Conservation (phyloP, 2,888 invertebrate species). For the Smittia aterrima region DNA sequence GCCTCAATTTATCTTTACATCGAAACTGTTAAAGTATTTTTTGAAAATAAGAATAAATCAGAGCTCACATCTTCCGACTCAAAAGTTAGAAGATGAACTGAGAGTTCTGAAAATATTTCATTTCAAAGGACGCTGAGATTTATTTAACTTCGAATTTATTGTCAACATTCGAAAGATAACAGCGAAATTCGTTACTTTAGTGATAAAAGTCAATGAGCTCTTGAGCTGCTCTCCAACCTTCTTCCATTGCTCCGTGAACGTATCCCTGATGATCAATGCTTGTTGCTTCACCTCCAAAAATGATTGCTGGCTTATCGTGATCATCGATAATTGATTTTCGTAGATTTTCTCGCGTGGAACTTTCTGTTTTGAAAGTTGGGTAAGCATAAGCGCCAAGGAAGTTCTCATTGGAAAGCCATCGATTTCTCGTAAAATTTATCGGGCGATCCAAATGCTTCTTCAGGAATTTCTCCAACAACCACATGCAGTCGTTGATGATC, state of each 20-base stretch:
- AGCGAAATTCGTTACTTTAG: not conserved
- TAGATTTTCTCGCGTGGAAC: conserved; percentile 47
- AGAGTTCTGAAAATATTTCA: too few relatives aligned
- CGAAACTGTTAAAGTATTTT: too few relatives aligned
- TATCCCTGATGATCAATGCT: conserved; percentile 62
- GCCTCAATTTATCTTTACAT: too few relatives aligned
- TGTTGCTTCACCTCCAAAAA: conserved; percentile 59
- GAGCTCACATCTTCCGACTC: too few relatives aligned
- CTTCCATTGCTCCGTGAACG: conserved; percentile 65
- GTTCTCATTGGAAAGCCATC: conserved; percentile 60
- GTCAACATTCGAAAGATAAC: too few relatives aligned
- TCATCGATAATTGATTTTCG: conserved; percentile 52
- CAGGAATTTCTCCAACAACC: conserved; percentile 57
- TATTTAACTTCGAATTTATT: too few relatives aligned
- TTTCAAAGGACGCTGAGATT: too few relatives aligned
- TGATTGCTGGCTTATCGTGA: conserved; percentile 47
- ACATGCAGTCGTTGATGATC: conserved; percentile 56
- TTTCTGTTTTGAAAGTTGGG: conserved; percentile 57
- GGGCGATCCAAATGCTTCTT: conserved; percentile 51
- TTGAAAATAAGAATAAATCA: too few relatives aligned
- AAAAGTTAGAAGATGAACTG: too few relatives aligned
- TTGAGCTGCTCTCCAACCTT: conserved; percentile 64
- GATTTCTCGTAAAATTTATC: conserved; percentile 50
- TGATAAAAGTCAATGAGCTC: conserved; percentile 19
- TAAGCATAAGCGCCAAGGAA: conserved; percentile 62